A percentile compares a stretch with the other conserved stretches of the same genome.
These are phyloP conservation scores for Mimachlamys varia DNA, from an alignment of 2,888 invertebrate genomes.

Conservation along the genomic window DNA sequence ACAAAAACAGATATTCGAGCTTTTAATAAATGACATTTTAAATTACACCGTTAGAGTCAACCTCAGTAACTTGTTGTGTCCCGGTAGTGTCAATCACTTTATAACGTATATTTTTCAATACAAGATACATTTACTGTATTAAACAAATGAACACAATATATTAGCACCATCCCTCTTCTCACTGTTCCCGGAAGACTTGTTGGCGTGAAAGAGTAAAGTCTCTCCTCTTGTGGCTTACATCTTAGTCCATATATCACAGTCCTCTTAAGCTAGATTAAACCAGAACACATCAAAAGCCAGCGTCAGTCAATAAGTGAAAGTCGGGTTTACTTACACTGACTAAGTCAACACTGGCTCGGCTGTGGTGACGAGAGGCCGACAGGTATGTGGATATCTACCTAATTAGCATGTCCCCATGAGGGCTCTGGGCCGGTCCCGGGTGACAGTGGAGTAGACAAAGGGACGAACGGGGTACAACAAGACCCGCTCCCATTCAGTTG, in stretches of 20 bases:
- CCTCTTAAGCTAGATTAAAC: background rate
- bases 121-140: no score
- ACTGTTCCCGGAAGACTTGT: background rate
- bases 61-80: no score
- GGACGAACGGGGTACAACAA: background rate
- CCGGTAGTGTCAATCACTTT: no score
- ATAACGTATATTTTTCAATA: no score
- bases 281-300: constrained; percentile 9
- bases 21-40: no score
- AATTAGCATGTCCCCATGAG: background rate
- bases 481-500: background rate
- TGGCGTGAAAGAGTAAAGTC: background rate
- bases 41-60: no score
- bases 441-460: background rate
- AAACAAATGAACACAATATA: background rate
- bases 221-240: background rate
- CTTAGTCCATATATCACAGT: background rate
- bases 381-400: background rate
- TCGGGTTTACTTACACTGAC: background rate
- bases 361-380: constrained; percentile 2
- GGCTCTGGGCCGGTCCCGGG: background rate
- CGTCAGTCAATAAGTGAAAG: constrained; percentile 15
- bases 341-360: background rate
- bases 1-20: no score
- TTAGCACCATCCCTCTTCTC: background rate